Evolutionary conservation across 2,797 vertebrate species (phyloP).

Genomic region (Xiphophorus birchmanni): DNA sequence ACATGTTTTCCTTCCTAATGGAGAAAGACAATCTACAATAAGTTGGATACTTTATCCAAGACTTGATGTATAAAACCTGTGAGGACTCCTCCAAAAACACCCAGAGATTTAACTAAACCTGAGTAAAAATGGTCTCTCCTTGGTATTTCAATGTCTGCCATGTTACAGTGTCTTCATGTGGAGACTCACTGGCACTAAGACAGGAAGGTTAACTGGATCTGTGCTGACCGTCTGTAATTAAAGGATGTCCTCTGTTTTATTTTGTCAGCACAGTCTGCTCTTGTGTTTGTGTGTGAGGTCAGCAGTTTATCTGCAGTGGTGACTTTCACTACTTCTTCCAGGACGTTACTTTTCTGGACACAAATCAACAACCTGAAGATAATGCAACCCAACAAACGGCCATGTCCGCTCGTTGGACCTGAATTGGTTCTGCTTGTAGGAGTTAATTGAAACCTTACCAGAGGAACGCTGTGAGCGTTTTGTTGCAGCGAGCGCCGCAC

Average conservation of each 20-base stretch:
- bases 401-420: not conserved
- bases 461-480: not conserved
- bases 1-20: not conserved
- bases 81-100: not conserved
- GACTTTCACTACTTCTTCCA: not conserved
- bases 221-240: slow-evolving; percentile 18
- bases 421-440: not conserved
- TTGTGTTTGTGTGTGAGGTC: not conserved
- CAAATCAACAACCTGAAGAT: not conserved
- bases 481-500: not conserved
- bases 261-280: slow-evolving; percentile 7
- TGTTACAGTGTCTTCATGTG: not conserved
- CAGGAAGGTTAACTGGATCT: slow-evolving; percentile 4
- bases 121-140: not conserved
- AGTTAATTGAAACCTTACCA: not conserved
- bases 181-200: not conserved
- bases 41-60: not conserved
- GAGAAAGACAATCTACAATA: not conserved
- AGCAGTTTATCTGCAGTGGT: slow-evolving; percentile 6
- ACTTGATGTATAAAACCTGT: not conserved
- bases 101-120: not conserved
- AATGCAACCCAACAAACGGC: no score
- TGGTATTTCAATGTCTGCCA: no score
- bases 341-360: not conserved
- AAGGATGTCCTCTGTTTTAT: slow-evolving; percentile 10